These are phyloP conservation scores for Eremophila alpestris DNA, from an alignment of 2,797 vertebrate species.

Conservation along the genomic window DNA sequence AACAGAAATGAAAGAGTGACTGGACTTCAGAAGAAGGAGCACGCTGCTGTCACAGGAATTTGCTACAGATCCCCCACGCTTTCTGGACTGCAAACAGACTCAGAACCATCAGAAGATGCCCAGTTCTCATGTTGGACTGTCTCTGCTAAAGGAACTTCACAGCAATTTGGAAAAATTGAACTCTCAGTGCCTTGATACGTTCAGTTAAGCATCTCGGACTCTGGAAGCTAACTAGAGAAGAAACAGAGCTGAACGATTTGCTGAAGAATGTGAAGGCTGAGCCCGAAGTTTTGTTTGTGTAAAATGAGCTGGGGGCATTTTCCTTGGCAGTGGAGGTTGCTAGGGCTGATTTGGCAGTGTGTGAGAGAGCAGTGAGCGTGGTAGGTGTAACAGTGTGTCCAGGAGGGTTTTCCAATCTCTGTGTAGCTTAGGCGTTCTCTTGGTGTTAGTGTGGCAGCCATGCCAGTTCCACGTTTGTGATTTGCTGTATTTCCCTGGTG, in stretches of 20 bases:
- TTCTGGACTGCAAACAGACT: conserved; percentile 68
- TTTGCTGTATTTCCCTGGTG: conserved; percentile 97
- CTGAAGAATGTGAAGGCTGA: conserved; percentile 76
- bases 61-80: conserved; percentile 46
- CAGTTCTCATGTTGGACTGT: conserved; percentile 74
- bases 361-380: conserved; percentile 63
- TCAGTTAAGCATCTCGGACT: conserved; percentile 76
- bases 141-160: conserved; percentile 71
- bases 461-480: conserved; percentile 94
- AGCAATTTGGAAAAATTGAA: conserved; percentile 68
- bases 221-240: conserved; percentile 78
- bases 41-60: not conserved
- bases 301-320: conserved; percentile 72
- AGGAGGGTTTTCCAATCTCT: conserved; percentile 88
- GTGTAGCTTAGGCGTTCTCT: conserved; percentile 81
- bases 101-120: conserved; percentile 69
- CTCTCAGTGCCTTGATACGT: conserved; percentile 67
- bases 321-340: conserved; percentile 79
- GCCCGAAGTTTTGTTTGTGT: conserved; percentile 73
- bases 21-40: conserved; percentile 77
- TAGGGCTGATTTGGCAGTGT: conserved; percentile 59
- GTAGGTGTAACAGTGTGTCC: conserved; percentile 66
- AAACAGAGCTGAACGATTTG: conserved; percentile 66
- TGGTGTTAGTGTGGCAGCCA: conserved; percentile 86
- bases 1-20: conserved; percentile 60